Evolutionary conservation across 2,113 vertebrate species (phyloP), one percentile per base, ranked within the genome.

Genomic region (Anolis sagrei): DNA sequence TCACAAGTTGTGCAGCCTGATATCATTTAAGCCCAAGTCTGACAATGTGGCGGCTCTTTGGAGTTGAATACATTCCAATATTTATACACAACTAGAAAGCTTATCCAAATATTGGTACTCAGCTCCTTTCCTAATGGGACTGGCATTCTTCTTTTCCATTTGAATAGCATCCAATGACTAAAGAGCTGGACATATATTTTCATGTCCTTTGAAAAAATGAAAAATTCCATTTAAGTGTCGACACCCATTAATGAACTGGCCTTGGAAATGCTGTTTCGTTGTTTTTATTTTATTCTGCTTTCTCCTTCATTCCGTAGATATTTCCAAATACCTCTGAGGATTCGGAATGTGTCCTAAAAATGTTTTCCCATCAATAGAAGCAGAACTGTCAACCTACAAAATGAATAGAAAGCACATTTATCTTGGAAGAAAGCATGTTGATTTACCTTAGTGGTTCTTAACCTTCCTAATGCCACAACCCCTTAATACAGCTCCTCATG

Each of bases 71-170:
- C 21, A 44, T 73, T 86, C 69, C 69, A 86, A 48, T 74, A 74
- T 64, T 80, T 79, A 62, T 36, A 49, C 32, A 49, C 14, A 64
- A 54, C 70, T 79, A 73, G 54, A 64, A 80, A 80, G 77, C 54
- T 79, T 64, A 61, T 80, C 77, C 77, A 86, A 86, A 86, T 80
- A 62, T 64, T 51, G 21, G 39, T 51, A 27, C 32, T 64, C 68
- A 79, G 36, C 77, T 74, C 58, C 54, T 64, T 64, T 74, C 77
- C 84, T 80, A 80, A 80, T 80, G 84, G 77, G 78, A 80, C n/a
- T 80, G 54, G 69, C 36, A 51, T 86, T n/a, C 49, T 79, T 72
- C 48, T 78, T 69, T 27, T 86, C 68, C 23, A 44, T 86, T 80
- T 80, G 84, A 80, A 54, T 34, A 64, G 39, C 7, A 1, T 74